Evolutionary conservation across 2,888 invertebrate genomes (phyloP).

Genomic region (Amiota minor): DNA sequence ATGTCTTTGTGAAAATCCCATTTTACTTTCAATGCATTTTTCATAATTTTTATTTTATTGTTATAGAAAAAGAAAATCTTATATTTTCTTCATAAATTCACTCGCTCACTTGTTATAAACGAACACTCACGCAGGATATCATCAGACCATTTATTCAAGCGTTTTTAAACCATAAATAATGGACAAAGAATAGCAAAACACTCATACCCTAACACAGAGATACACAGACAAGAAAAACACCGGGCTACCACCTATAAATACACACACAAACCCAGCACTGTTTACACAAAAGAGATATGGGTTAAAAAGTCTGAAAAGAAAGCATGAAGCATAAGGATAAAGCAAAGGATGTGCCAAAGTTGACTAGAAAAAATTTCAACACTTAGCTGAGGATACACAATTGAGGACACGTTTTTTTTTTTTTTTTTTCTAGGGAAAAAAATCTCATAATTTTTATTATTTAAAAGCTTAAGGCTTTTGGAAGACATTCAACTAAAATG

Average conservation of each 20-base stretch:
- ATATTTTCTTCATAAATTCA: too few relatives aligned
- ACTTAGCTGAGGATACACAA: not conserved
- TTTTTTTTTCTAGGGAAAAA: too few relatives aligned
- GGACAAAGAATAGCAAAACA: constrained; percentile 1
- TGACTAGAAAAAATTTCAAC: constrained; percentile 26
- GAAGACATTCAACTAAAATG: not conserved
- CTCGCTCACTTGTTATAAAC: too few relatives aligned
- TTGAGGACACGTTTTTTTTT: too few relatives aligned
- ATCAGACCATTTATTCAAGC: constrained; percentile 14
- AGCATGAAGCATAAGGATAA: not conserved
- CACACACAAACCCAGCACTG: too few relatives aligned
- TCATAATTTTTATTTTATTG: too few relatives aligned
- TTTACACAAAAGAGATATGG: too few relatives aligned
- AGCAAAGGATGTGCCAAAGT: not conserved
- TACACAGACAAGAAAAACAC: constrained; percentile 4
- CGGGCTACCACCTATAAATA: not conserved
- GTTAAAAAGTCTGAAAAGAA: not conserved
- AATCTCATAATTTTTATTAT: not conserved
- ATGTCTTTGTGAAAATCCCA: too few relatives aligned
- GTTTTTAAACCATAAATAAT: constrained; percentile 38
- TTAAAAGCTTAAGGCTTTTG: not conserved
- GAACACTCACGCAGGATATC: constrained; percentile 10
- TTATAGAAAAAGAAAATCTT: too few relatives aligned
- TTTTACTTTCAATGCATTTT: too few relatives aligned
- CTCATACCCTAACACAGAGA: constrained; percentile 21